These are phyloP conservation scores for Parazoanthus darwini DNA, from an alignment of 92 coral and sea anemone genomes.

Conservation along the genomic window DNA sequence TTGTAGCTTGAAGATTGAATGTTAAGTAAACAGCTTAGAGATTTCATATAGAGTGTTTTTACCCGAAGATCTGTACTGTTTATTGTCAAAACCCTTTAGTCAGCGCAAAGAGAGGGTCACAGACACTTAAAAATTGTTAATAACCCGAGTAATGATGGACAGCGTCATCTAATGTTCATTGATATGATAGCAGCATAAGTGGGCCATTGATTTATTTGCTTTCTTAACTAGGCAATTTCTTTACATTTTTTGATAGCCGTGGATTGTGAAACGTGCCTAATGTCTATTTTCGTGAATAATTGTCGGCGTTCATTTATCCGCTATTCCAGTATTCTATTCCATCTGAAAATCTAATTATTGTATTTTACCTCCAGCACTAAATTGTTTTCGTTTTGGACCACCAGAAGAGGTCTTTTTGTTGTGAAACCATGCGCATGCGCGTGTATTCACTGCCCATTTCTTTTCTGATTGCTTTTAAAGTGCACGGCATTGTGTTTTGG, in stretches of 20 bases:
- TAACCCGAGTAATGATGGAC: neutral
- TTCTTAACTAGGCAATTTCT: neutral
- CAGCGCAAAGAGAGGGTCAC: neutral
- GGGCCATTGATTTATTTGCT: neutral
- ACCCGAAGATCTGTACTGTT: neutral
- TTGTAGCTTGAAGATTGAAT: neutral
- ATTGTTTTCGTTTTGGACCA: neutral
- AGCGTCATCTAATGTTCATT: neutral
- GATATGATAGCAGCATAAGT: neutral
- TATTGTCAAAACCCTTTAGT: neutral
- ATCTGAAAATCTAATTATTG: constrained; percentile 12
- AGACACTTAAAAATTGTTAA: neutral
- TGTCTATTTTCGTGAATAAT: neutral
- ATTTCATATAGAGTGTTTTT: neutral
- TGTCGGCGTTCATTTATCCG: neutral
- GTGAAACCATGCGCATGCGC: neutral
- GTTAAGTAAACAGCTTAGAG: neutral
- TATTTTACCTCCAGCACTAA: neutral
- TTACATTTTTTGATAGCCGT: neutral
- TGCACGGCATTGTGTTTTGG: neutral
- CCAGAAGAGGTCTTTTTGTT: neutral
- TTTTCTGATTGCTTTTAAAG: too few relatives aligned
- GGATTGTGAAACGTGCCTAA: neutral
- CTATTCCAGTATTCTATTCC: neutral
- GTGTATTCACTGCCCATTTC: neutral